These are phyloP conservation scores for Sinocyclocheilus anophthalmus DNA, from an alignment of 2,113 vertebrate genomes.

Conservation along the genomic window DNA sequence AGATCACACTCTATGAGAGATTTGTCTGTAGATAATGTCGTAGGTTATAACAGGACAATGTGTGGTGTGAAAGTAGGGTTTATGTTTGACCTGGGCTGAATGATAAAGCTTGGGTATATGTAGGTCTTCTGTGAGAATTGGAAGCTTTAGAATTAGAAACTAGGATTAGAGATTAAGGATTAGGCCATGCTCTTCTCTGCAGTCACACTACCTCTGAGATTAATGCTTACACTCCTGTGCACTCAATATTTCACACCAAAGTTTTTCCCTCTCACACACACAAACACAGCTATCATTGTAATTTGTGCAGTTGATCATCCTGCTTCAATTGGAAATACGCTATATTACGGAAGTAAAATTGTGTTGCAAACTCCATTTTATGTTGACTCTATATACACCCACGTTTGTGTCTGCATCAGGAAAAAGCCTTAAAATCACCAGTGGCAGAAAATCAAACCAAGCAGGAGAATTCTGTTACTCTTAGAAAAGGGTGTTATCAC, in stretches of 20 bases:
- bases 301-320: background rate
- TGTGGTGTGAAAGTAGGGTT: background rate
- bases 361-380: background rate
- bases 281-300: background rate
- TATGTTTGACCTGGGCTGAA: background rate
- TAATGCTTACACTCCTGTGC: slow-evolving; percentile 58
- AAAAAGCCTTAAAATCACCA: background rate
- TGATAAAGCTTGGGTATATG: slow-evolving; percentile 10
- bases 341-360: background rate
- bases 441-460: background rate
- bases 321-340: background rate
- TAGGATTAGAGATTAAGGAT: slow-evolving; percentile 59
- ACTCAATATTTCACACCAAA: slow-evolving; percentile 54
- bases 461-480: no score
- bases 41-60: background rate
- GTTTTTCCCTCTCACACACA: background rate
- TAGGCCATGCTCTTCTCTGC: slow-evolving; percentile 49
- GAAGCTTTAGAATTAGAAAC: slow-evolving; percentile 15
- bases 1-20: background rate
- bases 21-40: background rate
- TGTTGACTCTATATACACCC: background rate
- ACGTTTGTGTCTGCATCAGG: background rate
- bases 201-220: slow-evolving; percentile 59
- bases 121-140: slow-evolving; percentile 38
- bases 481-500: background rate